phyloP scores from a whole-genome alignment of 2,797 vertebrate species.

The Nasua narica region DNA sequence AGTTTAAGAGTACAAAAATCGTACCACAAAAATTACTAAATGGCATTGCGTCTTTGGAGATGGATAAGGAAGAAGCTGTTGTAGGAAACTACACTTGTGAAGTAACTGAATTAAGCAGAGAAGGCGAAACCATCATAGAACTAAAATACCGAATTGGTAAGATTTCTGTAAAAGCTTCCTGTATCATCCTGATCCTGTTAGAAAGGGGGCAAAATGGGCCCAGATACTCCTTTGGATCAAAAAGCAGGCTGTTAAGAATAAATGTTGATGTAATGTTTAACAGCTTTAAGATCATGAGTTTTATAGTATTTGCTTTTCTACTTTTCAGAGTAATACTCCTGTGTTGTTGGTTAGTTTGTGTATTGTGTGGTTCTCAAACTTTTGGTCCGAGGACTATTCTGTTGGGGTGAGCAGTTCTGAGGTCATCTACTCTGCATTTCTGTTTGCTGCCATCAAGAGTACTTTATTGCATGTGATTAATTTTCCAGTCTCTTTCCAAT shows the following conservation, averaged over 20 bases:
- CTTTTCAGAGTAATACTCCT: background rate
- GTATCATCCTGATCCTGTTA: background rate
- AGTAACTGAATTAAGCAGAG: constrained; percentile 82
- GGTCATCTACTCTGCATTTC: background rate
- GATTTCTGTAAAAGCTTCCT: constrained; percentile 32
- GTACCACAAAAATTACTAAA: background rate
- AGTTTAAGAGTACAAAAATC: constrained; percentile 65
- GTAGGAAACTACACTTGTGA: constrained; percentile 84
- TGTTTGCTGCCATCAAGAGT: background rate
- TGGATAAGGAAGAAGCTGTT: constrained; percentile 46
- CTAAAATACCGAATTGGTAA: constrained; percentile 74
- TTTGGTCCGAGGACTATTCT: background rate
- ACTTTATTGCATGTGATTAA: background rate
- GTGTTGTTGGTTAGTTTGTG: background rate
- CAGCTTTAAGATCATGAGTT: background rate
- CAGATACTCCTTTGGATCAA: background rate
- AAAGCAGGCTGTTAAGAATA: constrained; percentile 1
- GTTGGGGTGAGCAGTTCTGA: background rate
- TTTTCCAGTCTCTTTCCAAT: background rate
- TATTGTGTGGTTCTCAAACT: background rate
- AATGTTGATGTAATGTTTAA: background rate
- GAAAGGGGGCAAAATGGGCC: background rate
- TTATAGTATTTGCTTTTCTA: background rate
- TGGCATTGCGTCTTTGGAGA: constrained; percentile 77
- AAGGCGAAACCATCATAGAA: constrained; percentile 77